Percentiles rank a stretch among this genome's conserved stretches.
Evolutionary conservation across 1,140 invertebrate genomes (phyloP).

Genomic region (Tenebrio molitor): DNA sequence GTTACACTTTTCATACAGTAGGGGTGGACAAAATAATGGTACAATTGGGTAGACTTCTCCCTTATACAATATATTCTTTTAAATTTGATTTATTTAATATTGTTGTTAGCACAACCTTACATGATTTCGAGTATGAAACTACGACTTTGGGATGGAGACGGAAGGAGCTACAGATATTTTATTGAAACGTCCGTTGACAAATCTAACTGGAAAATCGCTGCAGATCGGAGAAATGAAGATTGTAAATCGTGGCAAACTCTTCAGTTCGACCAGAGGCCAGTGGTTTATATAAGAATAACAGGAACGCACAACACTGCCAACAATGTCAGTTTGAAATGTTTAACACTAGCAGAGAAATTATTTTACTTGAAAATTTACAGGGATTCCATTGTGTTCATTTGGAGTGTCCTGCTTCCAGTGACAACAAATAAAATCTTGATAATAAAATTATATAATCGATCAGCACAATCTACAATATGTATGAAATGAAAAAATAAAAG

Average conservation of each 20-base stretch:
- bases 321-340: too few relatives aligned
- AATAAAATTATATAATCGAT: too few relatives aligned
- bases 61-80: too few relatives aligned
- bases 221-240: background rate
- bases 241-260: background rate
- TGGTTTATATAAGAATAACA: background rate
- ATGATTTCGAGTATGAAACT: background rate
- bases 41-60: background rate
- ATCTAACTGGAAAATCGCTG: background rate
- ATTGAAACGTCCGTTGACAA: background rate
- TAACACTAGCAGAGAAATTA: too few relatives aligned
- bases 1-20: background rate
- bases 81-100: background rate
- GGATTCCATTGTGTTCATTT: too few relatives aligned
- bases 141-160: background rate
- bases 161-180: background rate
- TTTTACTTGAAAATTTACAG: too few relatives aligned
- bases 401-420: too few relatives aligned
- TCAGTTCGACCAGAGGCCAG: background rate
- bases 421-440: too few relatives aligned
- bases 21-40: background rate
- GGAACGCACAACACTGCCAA: background rate
- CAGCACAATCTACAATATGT: too few relatives aligned
- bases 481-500: too few relatives aligned
- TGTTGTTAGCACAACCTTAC: background rate